phyloP scores from a whole-genome alignment of 2,113 vertebrate genomes.

The Tautogolabrus adspersus region DNA sequence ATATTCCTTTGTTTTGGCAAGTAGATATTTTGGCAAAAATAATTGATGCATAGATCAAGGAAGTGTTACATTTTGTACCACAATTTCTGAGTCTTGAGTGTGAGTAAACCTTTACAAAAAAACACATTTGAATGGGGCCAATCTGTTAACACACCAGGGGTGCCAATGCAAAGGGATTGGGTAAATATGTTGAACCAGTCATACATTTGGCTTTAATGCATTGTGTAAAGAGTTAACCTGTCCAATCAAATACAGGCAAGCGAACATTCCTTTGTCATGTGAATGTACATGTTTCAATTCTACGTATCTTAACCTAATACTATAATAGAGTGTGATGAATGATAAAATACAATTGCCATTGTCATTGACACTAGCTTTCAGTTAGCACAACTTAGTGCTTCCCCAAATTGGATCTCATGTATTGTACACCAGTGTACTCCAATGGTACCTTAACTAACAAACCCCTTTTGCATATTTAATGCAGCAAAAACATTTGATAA shows the following conservation, averaged over 20 bases:
- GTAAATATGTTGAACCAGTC: background rate
- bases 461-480: too few relatives aligned
- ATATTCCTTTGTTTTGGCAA: background rate
- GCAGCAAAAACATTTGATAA: too few relatives aligned
- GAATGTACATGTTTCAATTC: too few relatives aligned
- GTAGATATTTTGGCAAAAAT: background rate
- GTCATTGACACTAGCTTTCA: too few relatives aligned
- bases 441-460: too few relatives aligned
- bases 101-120: background rate
- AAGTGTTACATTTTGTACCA: background rate
- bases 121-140: background rate
- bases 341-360: too few relatives aligned
- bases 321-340: too few relatives aligned
- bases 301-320: too few relatives aligned
- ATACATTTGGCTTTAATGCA: background rate
- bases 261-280: background rate
- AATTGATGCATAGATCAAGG: background rate
- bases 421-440: too few relatives aligned
- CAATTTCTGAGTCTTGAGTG: background rate
- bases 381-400: too few relatives aligned
- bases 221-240: background rate
- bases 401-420: too few relatives aligned
- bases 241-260: background rate
- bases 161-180: background rate
- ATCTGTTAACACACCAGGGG: background rate